These are phyloP conservation scores for Rafetus swinhoei DNA, from an alignment of 2,113 vertebrate genomes.

Conservation along the genomic window DNA sequence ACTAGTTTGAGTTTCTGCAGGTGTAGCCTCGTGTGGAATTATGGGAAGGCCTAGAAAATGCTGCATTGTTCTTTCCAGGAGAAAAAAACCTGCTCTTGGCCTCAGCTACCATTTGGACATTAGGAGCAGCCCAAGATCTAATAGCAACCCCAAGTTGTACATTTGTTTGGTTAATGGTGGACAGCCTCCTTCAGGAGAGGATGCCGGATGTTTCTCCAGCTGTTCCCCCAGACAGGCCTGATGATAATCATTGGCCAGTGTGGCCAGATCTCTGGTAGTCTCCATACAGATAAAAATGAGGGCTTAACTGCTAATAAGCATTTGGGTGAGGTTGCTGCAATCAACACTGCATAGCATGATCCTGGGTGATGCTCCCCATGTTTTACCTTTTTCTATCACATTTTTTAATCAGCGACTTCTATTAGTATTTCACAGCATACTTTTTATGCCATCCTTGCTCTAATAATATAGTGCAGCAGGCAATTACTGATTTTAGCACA, in stretches of 20 bases:
- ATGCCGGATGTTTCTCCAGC: background rate
- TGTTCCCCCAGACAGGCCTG: background rate
- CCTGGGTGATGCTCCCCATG: background rate
- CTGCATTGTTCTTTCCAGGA: background rate
- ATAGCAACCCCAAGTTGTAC: background rate
- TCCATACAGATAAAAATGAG: background rate
- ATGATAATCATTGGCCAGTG: background rate
- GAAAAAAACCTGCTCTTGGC: background rate
- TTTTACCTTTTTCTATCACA: background rate
- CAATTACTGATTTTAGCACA: background rate
- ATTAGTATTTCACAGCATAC: background rate
- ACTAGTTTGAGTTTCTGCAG: background rate
- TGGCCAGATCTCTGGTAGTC: background rate
- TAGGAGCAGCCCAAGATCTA: background rate
- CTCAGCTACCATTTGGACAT: background rate
- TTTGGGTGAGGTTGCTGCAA: background rate
- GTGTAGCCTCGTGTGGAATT: background rate
- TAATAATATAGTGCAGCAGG: background rate
- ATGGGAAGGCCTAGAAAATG: background rate
- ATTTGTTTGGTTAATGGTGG: background rate
- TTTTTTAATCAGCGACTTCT: background rate
- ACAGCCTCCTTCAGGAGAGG: background rate
- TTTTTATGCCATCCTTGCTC: background rate
- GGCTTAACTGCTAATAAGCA: background rate
- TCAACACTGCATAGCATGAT: background rate